Evolutionary conservation across 2,797 vertebrate species (phyloP).

Genomic region (Graptemys geographica): DNA sequence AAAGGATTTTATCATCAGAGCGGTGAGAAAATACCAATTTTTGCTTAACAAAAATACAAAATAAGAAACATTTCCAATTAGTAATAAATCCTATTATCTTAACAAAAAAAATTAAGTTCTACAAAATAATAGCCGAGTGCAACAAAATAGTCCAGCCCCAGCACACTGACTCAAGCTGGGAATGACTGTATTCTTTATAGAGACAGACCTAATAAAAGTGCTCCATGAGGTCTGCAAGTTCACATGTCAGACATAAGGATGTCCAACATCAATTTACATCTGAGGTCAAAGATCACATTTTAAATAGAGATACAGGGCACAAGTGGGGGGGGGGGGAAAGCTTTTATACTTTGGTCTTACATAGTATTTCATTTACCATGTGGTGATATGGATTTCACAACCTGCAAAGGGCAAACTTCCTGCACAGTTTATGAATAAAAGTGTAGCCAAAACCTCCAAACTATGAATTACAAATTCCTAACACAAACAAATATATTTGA

Average conservation of each 20-base stretch:
- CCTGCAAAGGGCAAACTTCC: neutral
- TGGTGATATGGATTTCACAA: neutral
- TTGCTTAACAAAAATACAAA: too few relatives aligned
- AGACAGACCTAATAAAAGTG: neutral
- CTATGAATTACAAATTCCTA: too few relatives aligned
- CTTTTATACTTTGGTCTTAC: neutral
- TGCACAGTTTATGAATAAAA: too few relatives aligned
- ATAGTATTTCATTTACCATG: neutral
- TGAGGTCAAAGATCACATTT: neutral
- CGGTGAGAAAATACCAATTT: too few relatives aligned
- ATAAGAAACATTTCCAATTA: too few relatives aligned
- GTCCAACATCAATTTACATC: neutral
- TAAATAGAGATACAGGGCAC: neutral
- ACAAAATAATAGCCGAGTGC: neutral
- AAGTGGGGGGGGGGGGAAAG: neutral
- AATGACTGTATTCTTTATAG: neutral
- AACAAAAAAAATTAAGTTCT: too few relatives aligned
- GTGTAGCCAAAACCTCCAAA: too few relatives aligned
- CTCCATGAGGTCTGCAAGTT: neutral
- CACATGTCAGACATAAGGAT: neutral
- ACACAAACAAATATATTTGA: too few relatives aligned
- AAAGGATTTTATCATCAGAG: too few relatives aligned
- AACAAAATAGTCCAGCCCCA: accelerated
- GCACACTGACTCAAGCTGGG: neutral
- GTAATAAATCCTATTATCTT: too few relatives aligned